Base-by-base conservation (phyloP, 1,140 invertebrate genomes). In the Gryllus bimaculatus region DNA sequence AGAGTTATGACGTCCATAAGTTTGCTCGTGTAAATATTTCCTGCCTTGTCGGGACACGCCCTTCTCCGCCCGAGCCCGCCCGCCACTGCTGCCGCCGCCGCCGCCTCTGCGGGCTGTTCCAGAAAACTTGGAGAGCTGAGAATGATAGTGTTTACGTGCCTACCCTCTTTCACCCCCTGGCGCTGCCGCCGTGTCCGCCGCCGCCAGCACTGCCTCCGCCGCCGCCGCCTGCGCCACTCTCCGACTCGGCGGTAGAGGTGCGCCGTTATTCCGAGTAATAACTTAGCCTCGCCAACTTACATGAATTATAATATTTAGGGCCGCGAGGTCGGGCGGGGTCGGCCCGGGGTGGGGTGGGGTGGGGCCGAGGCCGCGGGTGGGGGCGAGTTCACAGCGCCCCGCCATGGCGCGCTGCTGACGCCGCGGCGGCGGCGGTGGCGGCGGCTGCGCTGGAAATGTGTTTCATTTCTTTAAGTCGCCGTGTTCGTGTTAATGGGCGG, bases 1-100 rank as follows among this genome's bases (percentile, higher is more conserved):
- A 80, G 80, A 80, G 77, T 80, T 80, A 80, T 80, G 80, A 78
- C 77, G 74, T 75, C 78, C 80, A 80, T 80, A 80, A 80, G 80
- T 79, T 79, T 79, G 75, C 79, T 66, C 73, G 79, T 79, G 79
- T 79, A 79, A 79, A 79, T 79, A 79, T 79, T 79, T 79, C 79
- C 79, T 79, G 75, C 66, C 49, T 66, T 79, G 78, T 79, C 78
- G 73, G 73, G 78, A 79, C 66, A 79, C 78, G 78, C 78, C 78
- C 78, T 79, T 74, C 73, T 21, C 54, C 73, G n/a, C 78, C n/a
- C 13, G 39, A 47, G 39, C 78, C 48, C 18, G 10, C 54, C 54
- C 8, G 8, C 49, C 8, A 47, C 74, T 66, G 8, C 75, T 74
- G 48, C 79, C 8, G 39, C 48, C 49, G 18, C 47, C 8, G 20